phyloP scores from a whole-genome alignment of 1,140 invertebrate species.

The Polypedilum vanderplanki region DNA sequence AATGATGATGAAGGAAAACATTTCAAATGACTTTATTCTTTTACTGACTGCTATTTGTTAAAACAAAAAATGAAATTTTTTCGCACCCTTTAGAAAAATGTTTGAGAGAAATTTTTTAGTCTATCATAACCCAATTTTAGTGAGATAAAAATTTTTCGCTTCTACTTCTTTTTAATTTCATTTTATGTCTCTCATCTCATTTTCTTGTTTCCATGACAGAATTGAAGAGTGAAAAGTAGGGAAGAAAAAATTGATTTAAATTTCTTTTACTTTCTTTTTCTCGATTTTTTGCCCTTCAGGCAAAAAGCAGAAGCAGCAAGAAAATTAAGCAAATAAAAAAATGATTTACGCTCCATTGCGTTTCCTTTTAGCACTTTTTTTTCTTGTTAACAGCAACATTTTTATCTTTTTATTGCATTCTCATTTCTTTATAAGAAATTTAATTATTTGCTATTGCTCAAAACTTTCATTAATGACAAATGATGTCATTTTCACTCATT shows the following conservation, averaged over 20 bases:
- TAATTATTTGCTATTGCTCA: not conserved
- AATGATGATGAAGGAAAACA: slow-evolving; percentile 5
- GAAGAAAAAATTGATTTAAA: slow-evolving; percentile 16
- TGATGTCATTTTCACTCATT: not conserved
- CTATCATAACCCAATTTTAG: not conserved
- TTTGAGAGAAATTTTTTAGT: not conserved
- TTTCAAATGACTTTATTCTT: not conserved
- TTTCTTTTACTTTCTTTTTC: not conserved
- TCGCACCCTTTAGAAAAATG: not conserved
- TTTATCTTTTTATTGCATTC: slow-evolving; percentile 9
- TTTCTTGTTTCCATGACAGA: not conserved
- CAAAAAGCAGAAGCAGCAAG: not conserved
- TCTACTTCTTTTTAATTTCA: not conserved
- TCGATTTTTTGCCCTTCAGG: not conserved
- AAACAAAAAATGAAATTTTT: not conserved
- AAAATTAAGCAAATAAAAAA: slow-evolving; percentile 20
- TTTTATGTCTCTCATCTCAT: not conserved
- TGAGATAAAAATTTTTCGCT: not conserved
- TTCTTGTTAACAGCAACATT: not conserved
- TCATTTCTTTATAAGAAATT: not conserved
- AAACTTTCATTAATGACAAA: slow-evolving; percentile 6
- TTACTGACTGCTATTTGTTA: not conserved
- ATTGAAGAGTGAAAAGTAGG: not conserved
- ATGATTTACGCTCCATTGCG: not conserved
- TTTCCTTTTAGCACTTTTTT: slow-evolving; percentile 10